phyloP scores from a whole-genome alignment of 2,888 invertebrate genomes.

The Argyresthia goedartella region DNA sequence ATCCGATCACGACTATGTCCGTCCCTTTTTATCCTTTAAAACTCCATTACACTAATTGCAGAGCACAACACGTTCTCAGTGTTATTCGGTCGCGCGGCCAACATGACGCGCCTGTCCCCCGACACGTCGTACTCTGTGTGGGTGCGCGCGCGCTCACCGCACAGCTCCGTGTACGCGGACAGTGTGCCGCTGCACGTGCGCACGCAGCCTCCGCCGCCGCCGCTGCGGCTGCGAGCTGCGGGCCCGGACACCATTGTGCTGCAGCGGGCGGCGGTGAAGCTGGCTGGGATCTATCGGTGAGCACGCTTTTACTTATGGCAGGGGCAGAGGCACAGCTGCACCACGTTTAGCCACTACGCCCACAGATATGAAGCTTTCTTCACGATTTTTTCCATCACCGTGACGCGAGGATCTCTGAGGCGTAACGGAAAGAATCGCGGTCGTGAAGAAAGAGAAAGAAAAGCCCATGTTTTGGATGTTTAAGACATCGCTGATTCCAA shows the following conservation, averaged over 20 bases:
- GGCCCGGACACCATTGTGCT: constrained; percentile 71
- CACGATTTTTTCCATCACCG: too few species aligned
- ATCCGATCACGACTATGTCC: too few species aligned
- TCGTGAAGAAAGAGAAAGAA: too few species aligned
- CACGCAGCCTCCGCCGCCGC: constrained; percentile 80
- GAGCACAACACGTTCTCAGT: constrained; percentile 58
- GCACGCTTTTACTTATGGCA: constrained; percentile 13
- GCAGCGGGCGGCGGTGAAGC: constrained; percentile 73
- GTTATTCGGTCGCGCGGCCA: constrained; percentile 42
- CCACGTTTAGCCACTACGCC: background rate
- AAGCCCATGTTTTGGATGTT: too few species aligned
- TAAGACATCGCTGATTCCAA: too few species aligned
- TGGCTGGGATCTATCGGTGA: constrained; percentile 36
- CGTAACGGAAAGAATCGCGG: background rate
- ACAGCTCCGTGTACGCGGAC: constrained; percentile 72
- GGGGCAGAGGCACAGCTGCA: too few species aligned
- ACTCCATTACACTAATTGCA: too few species aligned
- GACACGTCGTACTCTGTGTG: constrained; percentile 79
- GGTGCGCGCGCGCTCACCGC: constrained; percentile 81
- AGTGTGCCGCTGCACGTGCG: constrained; percentile 72
- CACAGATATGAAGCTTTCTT: too few species aligned
- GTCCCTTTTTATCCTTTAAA: too few species aligned
- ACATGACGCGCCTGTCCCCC: constrained; percentile 74
- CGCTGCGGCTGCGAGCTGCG: constrained; percentile 58
- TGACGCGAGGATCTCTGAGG: background rate